Base-by-base conservation (phyloP, 2,113 vertebrate genomes). In the Capricornis sumatraensis region DNA sequence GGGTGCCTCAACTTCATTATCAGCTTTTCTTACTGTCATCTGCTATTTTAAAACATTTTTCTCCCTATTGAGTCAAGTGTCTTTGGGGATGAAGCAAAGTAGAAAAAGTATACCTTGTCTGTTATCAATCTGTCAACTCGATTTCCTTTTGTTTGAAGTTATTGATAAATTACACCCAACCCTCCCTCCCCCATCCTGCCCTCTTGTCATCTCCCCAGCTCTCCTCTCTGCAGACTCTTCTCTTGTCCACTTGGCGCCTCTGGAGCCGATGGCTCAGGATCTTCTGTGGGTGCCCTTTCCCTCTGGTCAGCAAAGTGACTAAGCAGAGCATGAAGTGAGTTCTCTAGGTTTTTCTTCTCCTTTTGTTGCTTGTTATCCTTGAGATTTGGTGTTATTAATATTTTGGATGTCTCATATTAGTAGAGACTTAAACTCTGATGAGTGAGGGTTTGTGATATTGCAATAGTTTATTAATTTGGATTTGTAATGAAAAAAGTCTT, bases 241-340 rank as follows among this genome's bases (percentile, higher is more conserved):
- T n/a, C 50, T 47, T 55, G 52, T 47, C 50, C 9, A 9, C 27
- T 83, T 60, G 55, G 30, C 2, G 30, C n/a, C 78, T 71, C 17
- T 3, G 30, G 57, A 16, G 36, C 16, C 0, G 0, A 14, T 9
- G 13, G 47, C 17, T 40, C 16, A 3, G 1, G 0, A 1, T 40
- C n/a, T 33, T 28, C 53, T 50, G 74, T 3, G 28, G 21, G 64
- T 36, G 40, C 40, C 43, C 27, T 43, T 36, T n/a, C 58, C 33
- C 81, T 71, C 43, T 25, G 14, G 27, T 74, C 17, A 33, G 47
- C 58, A 4, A 23, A 30, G 13, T 23, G 40, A 50, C 53, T 53
- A 6, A 5, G 33, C 1, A 58, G 36, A 58, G 8, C n/a, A 16
- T 5, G 27, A 4, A 9, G 17, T 47, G 67, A 52, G 15, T 71